phyloP scores from a whole-genome alignment of 2,797 vertebrate species.

The Ptychobarbus kaznakovi region DNA sequence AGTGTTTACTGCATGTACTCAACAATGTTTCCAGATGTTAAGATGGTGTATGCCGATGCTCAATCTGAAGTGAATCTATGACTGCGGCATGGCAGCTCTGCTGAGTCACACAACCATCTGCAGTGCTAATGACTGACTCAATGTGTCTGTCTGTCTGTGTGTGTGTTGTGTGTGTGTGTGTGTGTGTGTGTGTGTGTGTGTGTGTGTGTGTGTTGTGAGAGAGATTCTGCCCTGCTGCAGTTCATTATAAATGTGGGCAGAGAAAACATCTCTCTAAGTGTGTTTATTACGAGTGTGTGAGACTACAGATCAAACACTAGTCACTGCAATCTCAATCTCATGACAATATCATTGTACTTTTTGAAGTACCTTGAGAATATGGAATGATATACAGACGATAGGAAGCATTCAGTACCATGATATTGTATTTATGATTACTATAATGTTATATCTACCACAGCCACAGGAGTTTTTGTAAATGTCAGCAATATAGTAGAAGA shows the following conservation, averaged over 20 bases:
- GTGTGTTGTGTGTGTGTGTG: not conserved
- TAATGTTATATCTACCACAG: not conserved
- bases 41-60: constrained; percentile 1
- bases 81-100: constrained; percentile 24
- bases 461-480: not conserved
- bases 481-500: not conserved
- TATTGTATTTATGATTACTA: not conserved
- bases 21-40: not conserved
- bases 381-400: not conserved
- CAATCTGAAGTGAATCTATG: constrained; percentile 1
- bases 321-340: not conserved
- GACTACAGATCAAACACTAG: not conserved
- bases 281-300: not conserved
- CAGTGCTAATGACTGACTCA: constrained; percentile 24
- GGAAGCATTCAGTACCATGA: not conserved
- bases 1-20: not conserved
- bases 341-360: not conserved
- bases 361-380: not conserved
- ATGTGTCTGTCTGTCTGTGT: not conserved
- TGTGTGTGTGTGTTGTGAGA: not conserved
- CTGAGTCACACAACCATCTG: constrained; percentile 43
- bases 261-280: not conserved
- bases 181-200: not conserved
- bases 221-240: not conserved
- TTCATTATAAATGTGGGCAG: constrained; percentile 20